phyloP scores from a whole-genome alignment of 2,888 invertebrate species.

The Conus canariensis region DNA sequence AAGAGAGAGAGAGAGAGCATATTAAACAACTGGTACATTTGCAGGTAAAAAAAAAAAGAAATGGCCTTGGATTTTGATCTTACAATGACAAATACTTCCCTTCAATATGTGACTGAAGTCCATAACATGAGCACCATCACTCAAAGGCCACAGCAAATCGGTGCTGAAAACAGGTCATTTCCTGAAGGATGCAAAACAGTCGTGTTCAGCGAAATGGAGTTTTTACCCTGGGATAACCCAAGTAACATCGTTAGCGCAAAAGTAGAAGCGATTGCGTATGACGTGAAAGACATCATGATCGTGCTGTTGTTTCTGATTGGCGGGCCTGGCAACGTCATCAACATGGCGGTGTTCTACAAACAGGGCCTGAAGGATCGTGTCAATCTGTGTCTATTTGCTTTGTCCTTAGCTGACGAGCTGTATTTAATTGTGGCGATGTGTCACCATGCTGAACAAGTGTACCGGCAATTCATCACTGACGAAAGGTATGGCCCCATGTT shows the following conservation, averaged over 20 bases:
- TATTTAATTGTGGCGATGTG: neutral
- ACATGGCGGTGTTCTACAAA: conserved; percentile 34
- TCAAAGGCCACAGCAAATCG: neutral
- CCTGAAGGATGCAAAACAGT: neutral
- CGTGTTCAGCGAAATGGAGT: neutral
- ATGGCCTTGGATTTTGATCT: neutral
- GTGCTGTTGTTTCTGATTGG: neutral
- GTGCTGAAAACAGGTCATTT: neutral
- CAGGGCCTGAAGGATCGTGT: conserved; percentile 28
- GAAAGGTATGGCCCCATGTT: conserved; percentile 9
- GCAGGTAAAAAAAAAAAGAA: neutral
- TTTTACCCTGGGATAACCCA: conserved; percentile 13
- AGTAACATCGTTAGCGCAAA: conserved; percentile 5
- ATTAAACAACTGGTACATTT: too few species aligned
- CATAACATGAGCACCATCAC: neutral
- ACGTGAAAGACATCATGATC: neutral
- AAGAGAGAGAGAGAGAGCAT: too few species aligned
- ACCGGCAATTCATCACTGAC: conserved; percentile 14
- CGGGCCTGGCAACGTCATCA: conserved; percentile 30
- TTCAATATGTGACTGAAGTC: neutral
- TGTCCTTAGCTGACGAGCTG: conserved; percentile 12
- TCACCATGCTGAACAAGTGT: neutral
- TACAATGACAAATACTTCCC: neutral
- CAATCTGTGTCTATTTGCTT: conserved; percentile 21
- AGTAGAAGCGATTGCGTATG: neutral